Evolutionary conservation across 1,140 invertebrate genomes (phyloP).

Genomic region (Parapsyche elsis): DNA sequence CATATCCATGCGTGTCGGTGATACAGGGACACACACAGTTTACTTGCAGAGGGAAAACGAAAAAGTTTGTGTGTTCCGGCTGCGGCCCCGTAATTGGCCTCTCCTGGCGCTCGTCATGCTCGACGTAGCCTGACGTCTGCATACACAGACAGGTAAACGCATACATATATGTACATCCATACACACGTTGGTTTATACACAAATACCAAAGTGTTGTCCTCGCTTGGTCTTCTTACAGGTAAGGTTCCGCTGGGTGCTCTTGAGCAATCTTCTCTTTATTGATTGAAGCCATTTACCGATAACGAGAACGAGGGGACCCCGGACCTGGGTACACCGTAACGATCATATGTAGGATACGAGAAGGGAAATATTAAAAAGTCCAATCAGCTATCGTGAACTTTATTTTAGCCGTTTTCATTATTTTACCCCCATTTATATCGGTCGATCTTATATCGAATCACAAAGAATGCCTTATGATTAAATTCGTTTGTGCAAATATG

Average conservation of each 20-base stretch:
- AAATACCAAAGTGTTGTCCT: too few relatives aligned
- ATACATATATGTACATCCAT: too few relatives aligned
- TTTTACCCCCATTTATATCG: too few relatives aligned
- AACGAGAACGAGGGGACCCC: not conserved
- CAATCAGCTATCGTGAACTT: too few relatives aligned
- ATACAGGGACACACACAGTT: not conserved
- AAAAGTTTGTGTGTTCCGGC: slow-evolving; percentile 7
- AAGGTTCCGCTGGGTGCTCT: not conserved
- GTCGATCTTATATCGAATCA: too few relatives aligned
- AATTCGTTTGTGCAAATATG: too few relatives aligned
- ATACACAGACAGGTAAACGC: not conserved
- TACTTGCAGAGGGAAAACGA: not conserved
- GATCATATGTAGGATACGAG: too few relatives aligned
- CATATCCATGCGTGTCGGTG: not conserved
- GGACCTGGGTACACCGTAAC: not conserved
- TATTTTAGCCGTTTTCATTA: too few relatives aligned
- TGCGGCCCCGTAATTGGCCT: slow-evolving; percentile 14
- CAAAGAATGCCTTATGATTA: too few relatives aligned
- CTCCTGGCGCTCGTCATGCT: slow-evolving; percentile 33
- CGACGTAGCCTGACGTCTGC: slow-evolving; percentile 36
- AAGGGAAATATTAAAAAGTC: not conserved
- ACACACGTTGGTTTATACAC: too few relatives aligned
- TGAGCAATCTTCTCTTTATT: not conserved
- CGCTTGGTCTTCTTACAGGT: not conserved
- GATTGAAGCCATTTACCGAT: not conserved